Conservation (phyloP, 1,140 invertebrate genomes). For the Thereuonema tuberculata region DNA sequence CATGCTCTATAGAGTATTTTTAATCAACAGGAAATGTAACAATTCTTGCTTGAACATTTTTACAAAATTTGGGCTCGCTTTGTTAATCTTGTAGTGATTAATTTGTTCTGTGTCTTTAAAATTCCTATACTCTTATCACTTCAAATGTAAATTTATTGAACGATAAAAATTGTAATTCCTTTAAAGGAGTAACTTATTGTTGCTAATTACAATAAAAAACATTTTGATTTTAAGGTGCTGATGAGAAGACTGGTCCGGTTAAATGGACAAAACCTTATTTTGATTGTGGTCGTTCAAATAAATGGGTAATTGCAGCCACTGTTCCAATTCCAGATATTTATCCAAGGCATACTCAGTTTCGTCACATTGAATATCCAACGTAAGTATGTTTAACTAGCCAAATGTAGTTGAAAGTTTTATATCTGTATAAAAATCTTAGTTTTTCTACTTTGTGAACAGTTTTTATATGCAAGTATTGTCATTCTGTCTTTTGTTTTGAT, state of each 20-base stretch:
- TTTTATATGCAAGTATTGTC: conserved; percentile 1
- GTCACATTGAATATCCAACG: conserved; percentile 91
- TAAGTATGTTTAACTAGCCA: conserved; percentile 42
- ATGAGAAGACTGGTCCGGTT: conserved; percentile 77
- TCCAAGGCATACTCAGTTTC: conserved; percentile 82
- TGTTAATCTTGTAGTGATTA: too few species aligned
- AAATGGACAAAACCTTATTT: conserved; percentile 91
- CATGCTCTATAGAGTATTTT: too few species aligned
- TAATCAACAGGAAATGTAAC: too few species aligned
- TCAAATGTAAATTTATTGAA: too few species aligned
- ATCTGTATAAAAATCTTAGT: too few species aligned
- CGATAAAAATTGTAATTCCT: too few species aligned
- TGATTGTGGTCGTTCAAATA: conserved; percentile 88
- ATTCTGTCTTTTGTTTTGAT: too few species aligned
- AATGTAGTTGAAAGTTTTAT: background rate
- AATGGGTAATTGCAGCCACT: conserved; percentile 86
- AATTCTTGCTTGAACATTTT: too few species aligned
- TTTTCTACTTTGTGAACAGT: background rate
- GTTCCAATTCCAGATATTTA: conserved; percentile 91
- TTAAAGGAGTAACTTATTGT: too few species aligned
- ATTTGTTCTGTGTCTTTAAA: too few species aligned
- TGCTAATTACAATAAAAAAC: background rate
- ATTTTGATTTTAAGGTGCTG: conserved; percentile 42
- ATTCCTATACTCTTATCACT: too few species aligned
- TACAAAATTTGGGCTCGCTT: too few species aligned